Conservation (phyloP, 2,888 invertebrate species). For the Auanema freiburgensis region DNA sequence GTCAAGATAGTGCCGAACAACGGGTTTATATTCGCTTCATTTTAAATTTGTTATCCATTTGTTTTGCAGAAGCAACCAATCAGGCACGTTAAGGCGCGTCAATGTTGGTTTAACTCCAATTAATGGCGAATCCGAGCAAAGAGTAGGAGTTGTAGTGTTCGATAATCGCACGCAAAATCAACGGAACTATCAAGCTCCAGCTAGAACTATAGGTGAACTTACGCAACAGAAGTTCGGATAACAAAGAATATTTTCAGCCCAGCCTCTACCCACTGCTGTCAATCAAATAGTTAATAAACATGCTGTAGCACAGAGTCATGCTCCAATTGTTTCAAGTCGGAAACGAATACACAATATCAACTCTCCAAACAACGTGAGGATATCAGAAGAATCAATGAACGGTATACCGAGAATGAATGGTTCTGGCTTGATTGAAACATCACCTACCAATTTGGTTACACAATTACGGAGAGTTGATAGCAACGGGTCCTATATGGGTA, state of each 20-base stretch:
- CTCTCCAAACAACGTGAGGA: conserved; percentile 3
- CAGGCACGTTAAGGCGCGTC: conserved; percentile 12
- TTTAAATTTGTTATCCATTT: too few relatives aligned
- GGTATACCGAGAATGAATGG: too few relatives aligned
- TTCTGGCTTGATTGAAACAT: conserved; percentile 16
- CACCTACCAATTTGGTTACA: conserved; percentile 29
- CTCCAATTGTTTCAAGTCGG: conserved; percentile 39
- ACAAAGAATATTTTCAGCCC: conserved; percentile 17
- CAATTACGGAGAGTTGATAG: conserved; percentile 27
- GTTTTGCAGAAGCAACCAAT: not conserved
- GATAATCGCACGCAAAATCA: conserved; percentile 11
- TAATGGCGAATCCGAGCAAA: conserved; percentile 13
- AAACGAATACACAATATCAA: conserved; percentile 28
- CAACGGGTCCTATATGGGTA: conserved; percentile 32
- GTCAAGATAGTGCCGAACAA: not conserved
- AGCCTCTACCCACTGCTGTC: not conserved
- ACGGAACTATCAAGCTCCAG: not conserved
- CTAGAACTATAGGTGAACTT: not conserved
- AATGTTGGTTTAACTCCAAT: conserved; percentile 2
- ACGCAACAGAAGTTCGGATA: not conserved
- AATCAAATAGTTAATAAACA: conserved; percentile 10
- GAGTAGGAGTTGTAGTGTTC: conserved; percentile 14
- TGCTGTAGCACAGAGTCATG: conserved; percentile 24
- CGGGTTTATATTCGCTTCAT: not conserved
- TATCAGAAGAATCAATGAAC: not conserved